Percentiles rank a stretch among this genome's conserved stretches.
phyloP scores from a whole-genome alignment of 53 echinoderm and acorn worm genomes.

The Actinopyga echinites region DNA sequence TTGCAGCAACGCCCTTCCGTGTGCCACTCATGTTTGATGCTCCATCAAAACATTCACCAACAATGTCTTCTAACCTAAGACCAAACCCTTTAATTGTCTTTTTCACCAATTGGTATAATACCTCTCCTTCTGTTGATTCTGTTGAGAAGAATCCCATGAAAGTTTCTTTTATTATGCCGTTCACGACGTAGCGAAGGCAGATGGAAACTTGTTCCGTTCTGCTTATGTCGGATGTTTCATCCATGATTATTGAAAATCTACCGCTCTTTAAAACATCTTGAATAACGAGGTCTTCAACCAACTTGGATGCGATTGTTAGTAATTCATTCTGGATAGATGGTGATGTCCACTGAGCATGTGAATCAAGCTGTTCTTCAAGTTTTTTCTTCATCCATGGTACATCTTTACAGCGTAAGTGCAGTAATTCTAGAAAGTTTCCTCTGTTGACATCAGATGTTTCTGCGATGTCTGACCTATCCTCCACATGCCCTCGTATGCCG shows the following conservation, averaged over 20 bases:
- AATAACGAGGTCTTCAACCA: slow-evolving; percentile 13
- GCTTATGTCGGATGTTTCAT: slow-evolving; percentile 28
- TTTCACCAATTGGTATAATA: neutral
- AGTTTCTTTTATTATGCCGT: neutral
- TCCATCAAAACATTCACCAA: slow-evolving; percentile 26
- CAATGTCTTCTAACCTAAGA: neutral
- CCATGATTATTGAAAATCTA: slow-evolving; percentile 10
- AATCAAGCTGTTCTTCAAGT: neutral
- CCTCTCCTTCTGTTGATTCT: slow-evolving; percentile 12
- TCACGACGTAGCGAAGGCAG: neutral
- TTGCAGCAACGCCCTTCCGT: neutral
- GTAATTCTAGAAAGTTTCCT: slow-evolving; percentile 26
- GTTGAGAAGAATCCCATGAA: slow-evolving; percentile 5
- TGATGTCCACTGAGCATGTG: slow-evolving; percentile 36
- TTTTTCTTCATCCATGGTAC: slow-evolving; percentile 12
- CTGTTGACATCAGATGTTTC: slow-evolving; percentile 17
- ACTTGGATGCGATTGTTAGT: neutral
- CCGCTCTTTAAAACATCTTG: neutral
- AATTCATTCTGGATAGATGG: slow-evolving; percentile 20
- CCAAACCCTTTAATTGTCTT: neutral
- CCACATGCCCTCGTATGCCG: neutral
- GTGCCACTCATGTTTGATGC: slow-evolving; percentile 34
- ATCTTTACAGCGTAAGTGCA: slow-evolving; percentile 31
- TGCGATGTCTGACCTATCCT: neutral
- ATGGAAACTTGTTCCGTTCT: slow-evolving; percentile 23